Base-by-base conservation (phyloP, 1,140 invertebrate species). In the Caenorhabditis tropicalis region DNA sequence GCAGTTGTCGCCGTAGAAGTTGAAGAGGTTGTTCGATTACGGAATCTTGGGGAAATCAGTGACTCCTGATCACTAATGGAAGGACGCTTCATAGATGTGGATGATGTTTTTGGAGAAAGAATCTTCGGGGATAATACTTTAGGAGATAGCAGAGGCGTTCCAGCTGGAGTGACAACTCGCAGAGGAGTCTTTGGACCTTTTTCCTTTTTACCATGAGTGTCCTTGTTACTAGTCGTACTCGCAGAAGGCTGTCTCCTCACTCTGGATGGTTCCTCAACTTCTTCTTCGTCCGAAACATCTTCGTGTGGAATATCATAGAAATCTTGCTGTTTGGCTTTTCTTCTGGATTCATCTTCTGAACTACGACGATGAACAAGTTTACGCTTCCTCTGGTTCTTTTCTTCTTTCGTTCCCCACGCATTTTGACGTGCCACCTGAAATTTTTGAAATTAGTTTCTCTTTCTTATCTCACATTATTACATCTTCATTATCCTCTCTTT, bases 271-370 rank as follows among this genome's bases (percentile, higher is more conserved):
- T 21, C 36, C 43, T 74, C 65, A n/a, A n/a, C 16, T n/a, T 74
- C 65, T 46, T 74, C 65, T 43, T 74, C 65, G 24, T 74, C 65
- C n/a, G 65, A 74, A 10, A 74, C 36, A 74, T 74, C 36, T 24
- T 74, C 65, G 33, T 74, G 65, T 24, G 65, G 65, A 74, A 74
- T 74, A 24, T 74, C 65, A 21, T 36, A 36, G 15, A 74, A 74
- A 46, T 74, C 65, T 12, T 36, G 36, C 27, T 74, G 65, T 24
- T 74, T 74, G 4, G 36, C 36, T 12, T 74, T 74, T 12, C 29
- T n/a, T n/a, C 19, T 74, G 1, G 36, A 74, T 24, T 74, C 65
- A 24, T 74, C 65, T 24, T 39, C 33, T 21, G 65, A 74, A 74
- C 65, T 74, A 10, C 12, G 19, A 19, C 65, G 65, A 10, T 74